A percentile compares a stretch with the other conserved stretches of the same genome.
phyloP scores from a whole-genome alignment of 2,113 vertebrate species.

The Elgaria multicarinata region DNA sequence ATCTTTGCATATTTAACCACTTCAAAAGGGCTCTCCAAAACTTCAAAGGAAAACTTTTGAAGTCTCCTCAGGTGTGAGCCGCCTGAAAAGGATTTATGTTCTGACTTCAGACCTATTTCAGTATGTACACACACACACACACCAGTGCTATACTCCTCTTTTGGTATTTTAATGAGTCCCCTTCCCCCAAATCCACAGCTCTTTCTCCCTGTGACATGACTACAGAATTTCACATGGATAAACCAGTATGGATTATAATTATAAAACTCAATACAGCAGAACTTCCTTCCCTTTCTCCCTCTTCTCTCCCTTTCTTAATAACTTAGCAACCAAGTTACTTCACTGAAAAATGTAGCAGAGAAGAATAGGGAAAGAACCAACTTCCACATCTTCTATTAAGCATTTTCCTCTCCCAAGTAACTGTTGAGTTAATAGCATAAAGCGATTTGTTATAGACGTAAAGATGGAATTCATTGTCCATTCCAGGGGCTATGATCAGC shows the following conservation, averaged over 20 bases:
- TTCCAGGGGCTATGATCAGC: background rate
- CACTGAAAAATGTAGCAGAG: background rate
- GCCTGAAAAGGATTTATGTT: slow-evolving; percentile 1
- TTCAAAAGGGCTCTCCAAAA: slow-evolving; percentile 15
- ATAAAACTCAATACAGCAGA: background rate
- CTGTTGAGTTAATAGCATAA: background rate
- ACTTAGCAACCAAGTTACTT: slow-evolving; percentile 11
- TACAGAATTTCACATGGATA: slow-evolving; percentile 1
- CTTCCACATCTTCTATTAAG: background rate
- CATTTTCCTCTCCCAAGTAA: background rate
- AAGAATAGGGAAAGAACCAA: background rate
- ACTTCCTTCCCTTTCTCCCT: background rate
- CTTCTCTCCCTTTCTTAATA: background rate
- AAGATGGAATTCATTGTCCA: background rate
- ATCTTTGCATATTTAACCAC: slow-evolving; percentile 25
- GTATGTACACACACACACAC: background rate
- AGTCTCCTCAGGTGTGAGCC: slow-evolving; percentile 19
- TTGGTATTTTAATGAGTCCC: slow-evolving; percentile 2
- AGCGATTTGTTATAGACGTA: background rate
- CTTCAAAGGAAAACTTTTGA: slow-evolving; percentile 26
- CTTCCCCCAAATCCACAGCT: background rate
- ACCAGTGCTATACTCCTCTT: background rate
- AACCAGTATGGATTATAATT: slow-evolving; percentile 16
- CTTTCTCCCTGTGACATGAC: background rate
- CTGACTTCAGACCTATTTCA: slow-evolving; percentile 1